Percentiles rank a stretch among this genome's conserved stretches.
phyloP scores from a whole-genome alignment of 2,113 vertebrate genomes.

The Drymodes brunneopygia region DNA sequence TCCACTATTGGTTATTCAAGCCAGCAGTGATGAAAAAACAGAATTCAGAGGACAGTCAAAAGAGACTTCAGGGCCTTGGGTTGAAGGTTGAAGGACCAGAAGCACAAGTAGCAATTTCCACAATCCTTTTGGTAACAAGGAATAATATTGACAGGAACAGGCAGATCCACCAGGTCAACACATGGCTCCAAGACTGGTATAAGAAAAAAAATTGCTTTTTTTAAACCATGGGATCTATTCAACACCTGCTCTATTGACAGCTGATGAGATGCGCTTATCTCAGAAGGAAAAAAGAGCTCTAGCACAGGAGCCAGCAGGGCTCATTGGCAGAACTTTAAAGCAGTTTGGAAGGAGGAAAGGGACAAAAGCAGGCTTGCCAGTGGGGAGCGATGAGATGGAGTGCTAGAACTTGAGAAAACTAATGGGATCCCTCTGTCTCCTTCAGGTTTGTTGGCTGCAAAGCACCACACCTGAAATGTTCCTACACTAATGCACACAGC shows the following conservation, averaged over 20 bases:
- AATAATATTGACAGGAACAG: background rate
- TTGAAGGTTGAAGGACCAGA: background rate
- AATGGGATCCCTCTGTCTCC: background rate
- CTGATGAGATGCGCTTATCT: background rate
- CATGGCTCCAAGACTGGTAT: background rate
- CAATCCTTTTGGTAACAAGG: background rate
- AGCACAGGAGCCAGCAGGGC: background rate
- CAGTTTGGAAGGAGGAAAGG: background rate
- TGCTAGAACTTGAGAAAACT: background rate
- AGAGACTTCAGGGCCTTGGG: background rate
- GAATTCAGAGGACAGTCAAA: background rate
- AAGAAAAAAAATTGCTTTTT: background rate
- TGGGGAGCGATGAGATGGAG: rapidly evolving
- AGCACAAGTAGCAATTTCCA: rapidly evolving
- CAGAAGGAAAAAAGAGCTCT: background rate
- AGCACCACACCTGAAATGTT: background rate
- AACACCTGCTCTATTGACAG: background rate
- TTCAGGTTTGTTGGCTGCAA: background rate
- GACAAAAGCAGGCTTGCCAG: background rate
- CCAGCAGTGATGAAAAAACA: background rate
- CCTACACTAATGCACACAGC: background rate
- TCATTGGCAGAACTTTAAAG: background rate
- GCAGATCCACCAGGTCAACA: background rate
- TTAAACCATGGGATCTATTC: background rate
- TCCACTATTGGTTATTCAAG: background rate